phyloP scores from a whole-genome alignment of 2,113 vertebrate genomes.

The Ancistrus triradiatus region DNA sequence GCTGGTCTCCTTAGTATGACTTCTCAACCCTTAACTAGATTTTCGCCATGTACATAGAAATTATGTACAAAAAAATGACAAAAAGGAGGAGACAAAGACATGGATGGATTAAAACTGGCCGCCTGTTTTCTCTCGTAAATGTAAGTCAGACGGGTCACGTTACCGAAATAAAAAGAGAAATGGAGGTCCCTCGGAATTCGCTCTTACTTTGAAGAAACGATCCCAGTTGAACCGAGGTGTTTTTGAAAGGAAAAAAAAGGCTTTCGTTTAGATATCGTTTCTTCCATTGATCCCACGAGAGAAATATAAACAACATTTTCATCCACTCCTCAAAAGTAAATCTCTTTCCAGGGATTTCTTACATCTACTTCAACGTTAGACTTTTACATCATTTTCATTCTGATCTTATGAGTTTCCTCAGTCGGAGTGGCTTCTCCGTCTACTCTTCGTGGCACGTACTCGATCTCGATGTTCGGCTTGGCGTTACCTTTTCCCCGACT shows the following conservation, averaged over 20 bases:
- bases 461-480: conserved; percentile 95
- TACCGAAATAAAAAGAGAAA: conserved; percentile 63
- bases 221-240: conserved; percentile 58
- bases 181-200: conserved; percentile 47
- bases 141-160: conserved; percentile 38
- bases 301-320: conserved; percentile 7
- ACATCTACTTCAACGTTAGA: conserved; percentile 17
- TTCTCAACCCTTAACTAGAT: conserved; percentile 46
- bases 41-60: conserved; percentile 64
- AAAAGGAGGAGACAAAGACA: conserved; percentile 47
- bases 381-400: conserved; percentile 98
- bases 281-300: conserved; percentile 5
- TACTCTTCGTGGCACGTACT: conserved; percentile 91
- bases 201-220: conserved; percentile 54
- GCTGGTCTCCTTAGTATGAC: conserved; percentile 59
- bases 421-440: conserved; percentile 83
- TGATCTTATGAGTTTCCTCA: conserved; percentile 88
- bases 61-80: conserved; percentile 65
- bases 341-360: conserved; percentile 25
- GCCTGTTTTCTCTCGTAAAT: conserved; percentile 43
- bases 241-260: conserved; percentile 50
- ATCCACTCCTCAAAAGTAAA: conserved; percentile 18
- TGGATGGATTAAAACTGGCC: conserved; percentile 57
- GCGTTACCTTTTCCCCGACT: conserved; percentile 94
- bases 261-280: conserved; percentile 45